These are phyloP conservation scores for Drosophila pectinifera DNA, from an alignment of 1,140 invertebrate genomes.

Conservation along the genomic window DNA sequence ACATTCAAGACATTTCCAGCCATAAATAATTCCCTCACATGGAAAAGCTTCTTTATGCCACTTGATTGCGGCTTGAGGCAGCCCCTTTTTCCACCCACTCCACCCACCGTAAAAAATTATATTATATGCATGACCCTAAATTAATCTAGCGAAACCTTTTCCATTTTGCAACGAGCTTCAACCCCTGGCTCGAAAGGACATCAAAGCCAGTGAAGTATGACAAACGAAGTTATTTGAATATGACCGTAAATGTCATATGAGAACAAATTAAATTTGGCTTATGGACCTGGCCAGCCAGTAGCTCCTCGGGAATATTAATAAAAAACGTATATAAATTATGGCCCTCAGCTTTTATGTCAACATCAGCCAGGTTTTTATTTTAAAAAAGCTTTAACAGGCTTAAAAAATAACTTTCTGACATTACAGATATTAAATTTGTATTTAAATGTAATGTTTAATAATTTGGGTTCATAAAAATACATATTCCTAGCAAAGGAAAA, in stretches of 20 bases:
- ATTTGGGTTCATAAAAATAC: too few species aligned
- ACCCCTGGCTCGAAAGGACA: constrained; percentile 45
- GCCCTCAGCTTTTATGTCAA: constrained; percentile 10
- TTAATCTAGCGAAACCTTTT: constrained; percentile 83
- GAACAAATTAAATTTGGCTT: constrained; percentile 80
- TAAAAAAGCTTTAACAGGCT: too few species aligned
- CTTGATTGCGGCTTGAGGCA: constrained; percentile 57
- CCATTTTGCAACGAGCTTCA: constrained; percentile 38
- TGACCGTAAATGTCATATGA: constrained; percentile 71
- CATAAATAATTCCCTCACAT: constrained; percentile 72
- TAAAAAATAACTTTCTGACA: background rate
- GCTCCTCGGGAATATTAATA: constrained; percentile 14
- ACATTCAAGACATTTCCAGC: constrained; percentile 42
- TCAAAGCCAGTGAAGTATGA: constrained; percentile 78
- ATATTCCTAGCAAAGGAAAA: background rate
- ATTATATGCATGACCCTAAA: constrained; percentile 84
- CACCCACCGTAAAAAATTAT: constrained; percentile 71
- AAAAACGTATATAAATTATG: constrained; percentile 19
- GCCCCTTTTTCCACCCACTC: constrained; percentile 9
- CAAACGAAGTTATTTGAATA: constrained; percentile 80
- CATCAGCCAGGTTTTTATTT: constrained; percentile 2
- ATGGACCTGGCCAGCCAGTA: constrained; percentile 39
- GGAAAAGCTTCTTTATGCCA: constrained; percentile 51
- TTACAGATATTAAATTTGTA: background rate
- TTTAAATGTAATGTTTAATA: background rate